A percentile compares a stretch with the other conserved stretches of the same genome.
These are phyloP conservation scores for Crax fasciolata DNA, from an alignment of 2,797 vertebrate genomes.

Conservation along the genomic window DNA sequence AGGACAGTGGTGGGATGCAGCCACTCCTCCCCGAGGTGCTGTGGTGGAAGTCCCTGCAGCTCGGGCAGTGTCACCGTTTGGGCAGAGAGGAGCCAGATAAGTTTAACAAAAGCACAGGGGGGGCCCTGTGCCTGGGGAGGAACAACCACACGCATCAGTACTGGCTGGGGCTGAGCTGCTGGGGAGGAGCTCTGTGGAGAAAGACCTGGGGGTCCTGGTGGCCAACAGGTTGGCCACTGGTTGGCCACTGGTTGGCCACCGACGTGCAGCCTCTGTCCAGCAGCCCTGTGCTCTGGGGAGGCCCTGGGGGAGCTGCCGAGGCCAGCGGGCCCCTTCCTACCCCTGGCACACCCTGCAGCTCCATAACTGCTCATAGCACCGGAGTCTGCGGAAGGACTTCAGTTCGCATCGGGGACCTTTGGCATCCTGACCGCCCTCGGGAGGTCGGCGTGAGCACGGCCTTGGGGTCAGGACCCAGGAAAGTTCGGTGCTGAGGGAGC, in stretches of 20 bases:
- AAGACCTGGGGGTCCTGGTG: too few species aligned
- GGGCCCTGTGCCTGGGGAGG: too few species aligned
- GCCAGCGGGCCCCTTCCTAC: background rate
- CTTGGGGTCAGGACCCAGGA: background rate
- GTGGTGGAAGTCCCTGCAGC: background rate
- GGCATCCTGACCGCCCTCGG: background rate
- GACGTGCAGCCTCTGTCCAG: background rate
- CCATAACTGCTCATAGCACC: background rate
- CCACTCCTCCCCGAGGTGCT: background rate
- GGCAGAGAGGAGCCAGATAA: too few species aligned
- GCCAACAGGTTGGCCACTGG: too few species aligned
- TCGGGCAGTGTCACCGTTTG: background rate
- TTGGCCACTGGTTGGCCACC: too few species aligned
- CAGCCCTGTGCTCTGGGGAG: background rate
- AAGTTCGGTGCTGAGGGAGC: background rate
- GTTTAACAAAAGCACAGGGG: too few species aligned
- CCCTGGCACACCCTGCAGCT: background rate
- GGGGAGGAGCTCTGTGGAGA: too few species aligned
- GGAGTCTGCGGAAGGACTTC: background rate
- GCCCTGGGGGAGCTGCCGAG: background rate
- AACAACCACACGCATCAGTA: too few species aligned
- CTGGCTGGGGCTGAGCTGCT: too few species aligned
- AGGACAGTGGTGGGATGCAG: background rate
- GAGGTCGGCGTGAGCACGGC: background rate
- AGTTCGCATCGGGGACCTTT: accelerated